phyloP scores from a whole-genome alignment of 2,797 vertebrate genomes.

The Sandelia bainsii region DNA sequence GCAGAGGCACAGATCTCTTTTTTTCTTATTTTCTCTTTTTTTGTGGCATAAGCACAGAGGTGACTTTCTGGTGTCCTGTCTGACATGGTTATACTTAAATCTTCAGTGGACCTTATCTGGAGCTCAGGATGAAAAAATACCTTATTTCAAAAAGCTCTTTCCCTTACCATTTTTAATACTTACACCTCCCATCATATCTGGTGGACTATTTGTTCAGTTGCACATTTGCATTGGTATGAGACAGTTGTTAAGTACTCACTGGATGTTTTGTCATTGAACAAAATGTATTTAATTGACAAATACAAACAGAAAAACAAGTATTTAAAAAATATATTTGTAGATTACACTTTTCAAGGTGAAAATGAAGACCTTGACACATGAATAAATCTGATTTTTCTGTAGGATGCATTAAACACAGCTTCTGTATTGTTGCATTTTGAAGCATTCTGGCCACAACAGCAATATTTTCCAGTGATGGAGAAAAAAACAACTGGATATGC shows the following conservation, averaged over 20 bases:
- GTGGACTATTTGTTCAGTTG: slow-evolving; percentile 35
- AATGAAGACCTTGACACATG: neutral
- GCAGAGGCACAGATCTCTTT: slow-evolving; percentile 4
- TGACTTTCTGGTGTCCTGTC: slow-evolving; percentile 58
- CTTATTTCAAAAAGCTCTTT: slow-evolving; percentile 38
- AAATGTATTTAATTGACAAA: neutral
- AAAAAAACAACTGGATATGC: slow-evolving; percentile 37
- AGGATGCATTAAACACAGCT: neutral
- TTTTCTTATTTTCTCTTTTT: neutral
- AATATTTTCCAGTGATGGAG: slow-evolving; percentile 31
- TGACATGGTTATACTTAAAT: slow-evolving; percentile 58
- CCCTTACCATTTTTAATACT: slow-evolving; percentile 28
- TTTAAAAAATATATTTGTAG: neutral
- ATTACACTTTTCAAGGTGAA: neutral
- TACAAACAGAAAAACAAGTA: neutral
- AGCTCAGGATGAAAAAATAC: slow-evolving; percentile 20
- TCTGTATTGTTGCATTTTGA: slow-evolving; percentile 22
- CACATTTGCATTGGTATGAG: slow-evolving; percentile 40
- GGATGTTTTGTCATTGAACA: slow-evolving; percentile 13
- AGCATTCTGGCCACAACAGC: slow-evolving; percentile 12
- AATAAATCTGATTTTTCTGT: neutral
- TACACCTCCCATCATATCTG: slow-evolving; percentile 58
- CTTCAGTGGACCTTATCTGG: slow-evolving; percentile 57
- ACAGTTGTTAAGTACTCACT: slow-evolving; percentile 24
- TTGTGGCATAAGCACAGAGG: slow-evolving; percentile 38